A percentile compares a stretch with the other conserved stretches of the same genome.
phyloP scores from a whole-genome alignment of 2,797 vertebrate genomes.

The Sebastes hubbsi region DNA sequence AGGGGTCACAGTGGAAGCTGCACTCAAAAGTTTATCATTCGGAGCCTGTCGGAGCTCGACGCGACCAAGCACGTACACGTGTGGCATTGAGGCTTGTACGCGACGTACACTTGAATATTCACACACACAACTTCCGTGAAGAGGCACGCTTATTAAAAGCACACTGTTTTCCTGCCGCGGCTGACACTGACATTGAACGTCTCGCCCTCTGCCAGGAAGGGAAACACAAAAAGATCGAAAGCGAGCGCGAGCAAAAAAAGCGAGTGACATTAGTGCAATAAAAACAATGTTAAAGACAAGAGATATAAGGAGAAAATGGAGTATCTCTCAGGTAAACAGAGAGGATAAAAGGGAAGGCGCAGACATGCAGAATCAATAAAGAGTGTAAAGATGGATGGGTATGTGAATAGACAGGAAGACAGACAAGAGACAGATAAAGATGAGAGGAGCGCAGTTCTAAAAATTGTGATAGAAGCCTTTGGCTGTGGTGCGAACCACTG shows the following conservation, averaged over 20 bases:
- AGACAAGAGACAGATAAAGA: constrained; percentile 31
- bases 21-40: constrained; percentile 51
- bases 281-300: constrained; percentile 19
- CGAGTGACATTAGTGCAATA: background rate
- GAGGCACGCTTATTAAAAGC: constrained; percentile 71
- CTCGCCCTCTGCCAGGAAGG: constrained; percentile 12
- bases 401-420: constrained; percentile 30
- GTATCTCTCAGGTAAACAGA: constrained; percentile 26
- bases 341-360: constrained; percentile 7
- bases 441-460: constrained; percentile 14
- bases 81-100: background rate
- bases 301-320: constrained; percentile 18
- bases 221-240: constrained; percentile 11
- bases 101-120: constrained; percentile 23
- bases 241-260: background rate
- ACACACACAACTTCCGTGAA: constrained; percentile 13
- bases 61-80: constrained; percentile 24
- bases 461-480: constrained; percentile 32
- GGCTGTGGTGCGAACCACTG: constrained; percentile 23
- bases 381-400: constrained; percentile 30
- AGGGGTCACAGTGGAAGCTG: constrained; percentile 42
- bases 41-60: constrained; percentile 50
- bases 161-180: constrained; percentile 31
- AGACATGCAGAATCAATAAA: constrained; percentile 35
- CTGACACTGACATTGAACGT: constrained; percentile 63